Evolutionary conservation across 2,888 invertebrate species (phyloP), one percentile per base, ranked within the genome.

Genomic region (Apoda limacodes): DNA sequence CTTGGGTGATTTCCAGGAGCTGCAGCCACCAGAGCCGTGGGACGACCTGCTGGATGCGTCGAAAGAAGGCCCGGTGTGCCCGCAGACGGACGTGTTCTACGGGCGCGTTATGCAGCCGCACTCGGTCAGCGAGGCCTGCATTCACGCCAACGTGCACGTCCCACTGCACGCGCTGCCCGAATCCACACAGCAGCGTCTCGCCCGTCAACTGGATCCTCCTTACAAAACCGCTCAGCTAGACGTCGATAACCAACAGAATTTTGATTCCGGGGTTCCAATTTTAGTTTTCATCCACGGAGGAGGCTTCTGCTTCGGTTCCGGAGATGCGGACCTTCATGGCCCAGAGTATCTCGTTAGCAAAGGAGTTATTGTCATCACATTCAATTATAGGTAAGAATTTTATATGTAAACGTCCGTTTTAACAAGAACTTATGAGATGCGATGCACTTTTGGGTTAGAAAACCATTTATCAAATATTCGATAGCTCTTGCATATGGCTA

Each of bases 61-160:
- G 2, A 60, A 70, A 10, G 84, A 83, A 40, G 60, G 81, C 1
- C 64, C 78, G 0, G 71, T 78, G 6, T 86, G 85, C 42, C 76
- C 80, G 0, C 85, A 85, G 44, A 48, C 60, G 7, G 66, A 71
- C 30, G 43, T 56, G 7, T 4, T 41, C 4, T 47, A 40, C 27
- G 37, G 36, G 19, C 20, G 24, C 9, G 15, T 49, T n/a, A 31
- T 38, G n/a, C 6, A 32, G 4, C 37, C 40, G n/a, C 17, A 31
- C 7, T 35, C 37, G n/a, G 40, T 41, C 35, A 43, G 42, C 36
- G 50, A 52, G 26, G 46, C 38, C 13, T 52, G 51, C 29, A 34
- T 46, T 3, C 41, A 45, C 20, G 34, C 39, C 12, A 48, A 44
- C 30, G 30, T 50, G 5, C 39, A 47, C 24, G 37, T 48, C 11